Evolutionary conservation across 2,113 vertebrate genomes (phyloP).

Genomic region (Emydura subglobosa): DNA sequence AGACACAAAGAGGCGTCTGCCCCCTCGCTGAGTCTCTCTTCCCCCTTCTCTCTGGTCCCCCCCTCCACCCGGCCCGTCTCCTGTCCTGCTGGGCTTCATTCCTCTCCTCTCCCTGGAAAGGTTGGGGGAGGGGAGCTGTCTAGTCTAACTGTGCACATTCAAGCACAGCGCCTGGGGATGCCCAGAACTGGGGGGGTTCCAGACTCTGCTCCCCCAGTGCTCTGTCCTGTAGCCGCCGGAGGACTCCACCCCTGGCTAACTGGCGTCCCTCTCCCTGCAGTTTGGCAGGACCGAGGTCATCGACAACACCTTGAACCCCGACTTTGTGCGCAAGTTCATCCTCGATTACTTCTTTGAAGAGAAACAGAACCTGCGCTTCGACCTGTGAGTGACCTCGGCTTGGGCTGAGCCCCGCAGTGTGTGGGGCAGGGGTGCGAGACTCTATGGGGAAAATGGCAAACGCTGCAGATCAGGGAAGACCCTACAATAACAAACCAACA

Average conservation of each 20-base stretch:
- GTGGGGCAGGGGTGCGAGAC: neutral
- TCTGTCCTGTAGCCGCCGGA: neutral
- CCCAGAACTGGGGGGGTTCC: neutral
- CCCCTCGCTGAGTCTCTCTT: neutral
- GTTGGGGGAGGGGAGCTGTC: neutral
- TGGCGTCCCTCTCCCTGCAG: constrained; percentile 68
- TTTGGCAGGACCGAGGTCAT: constrained; percentile 95
- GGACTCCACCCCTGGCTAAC: neutral
- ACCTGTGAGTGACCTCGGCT: constrained; percentile 86
- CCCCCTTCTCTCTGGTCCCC: neutral
- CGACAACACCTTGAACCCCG: constrained; percentile 94
- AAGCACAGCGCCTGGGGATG: neutral
- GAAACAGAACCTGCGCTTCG: constrained; percentile 95
- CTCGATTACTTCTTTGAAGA: constrained; percentile 97
- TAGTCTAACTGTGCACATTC: neutral
- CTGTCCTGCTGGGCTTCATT: neutral
- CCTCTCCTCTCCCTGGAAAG: neutral
- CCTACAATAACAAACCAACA: neutral
- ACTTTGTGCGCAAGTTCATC: constrained; percentile 95
- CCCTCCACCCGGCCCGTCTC: neutral
- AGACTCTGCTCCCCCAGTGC: neutral
- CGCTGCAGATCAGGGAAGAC: neutral
- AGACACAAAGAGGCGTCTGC: constrained; percentile 17
- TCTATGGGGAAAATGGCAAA: neutral
- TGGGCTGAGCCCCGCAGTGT: neutral